Evolutionary conservation across 2,797 vertebrate species (phyloP).

Genomic region (Lepidocolaptes lacrymiger): DNA sequence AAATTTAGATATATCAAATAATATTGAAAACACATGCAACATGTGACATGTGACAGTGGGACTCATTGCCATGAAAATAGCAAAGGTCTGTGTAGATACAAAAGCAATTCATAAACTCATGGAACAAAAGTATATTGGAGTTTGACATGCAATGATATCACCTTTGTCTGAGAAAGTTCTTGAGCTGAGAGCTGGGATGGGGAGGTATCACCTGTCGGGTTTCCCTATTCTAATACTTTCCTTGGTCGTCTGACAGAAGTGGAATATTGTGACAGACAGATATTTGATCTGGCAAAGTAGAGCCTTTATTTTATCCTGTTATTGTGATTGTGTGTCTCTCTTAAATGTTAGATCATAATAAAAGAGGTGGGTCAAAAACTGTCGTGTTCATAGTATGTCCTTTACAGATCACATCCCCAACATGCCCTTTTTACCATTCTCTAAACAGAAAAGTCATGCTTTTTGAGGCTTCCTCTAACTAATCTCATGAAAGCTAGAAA

Average conservation of each 20-base stretch:
- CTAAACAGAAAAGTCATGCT: not conserved
- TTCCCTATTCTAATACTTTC: not conserved
- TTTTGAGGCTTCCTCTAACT: not conserved
- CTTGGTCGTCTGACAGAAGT: not conserved
- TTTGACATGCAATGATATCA: not conserved
- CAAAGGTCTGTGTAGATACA: not conserved
- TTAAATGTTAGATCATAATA: not conserved
- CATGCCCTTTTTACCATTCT: not conserved
- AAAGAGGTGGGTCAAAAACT: not conserved
- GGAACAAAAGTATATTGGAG: not conserved
- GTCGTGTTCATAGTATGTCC: not conserved
- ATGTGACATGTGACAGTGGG: not conserved
- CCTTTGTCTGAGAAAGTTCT: not conserved
- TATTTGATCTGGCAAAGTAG: not conserved
- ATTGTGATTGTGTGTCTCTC: not conserved
- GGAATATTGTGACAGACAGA: not conserved
- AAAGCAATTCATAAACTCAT: not conserved
- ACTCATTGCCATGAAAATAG: not conserved
- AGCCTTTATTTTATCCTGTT: not conserved
- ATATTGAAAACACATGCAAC: not conserved
- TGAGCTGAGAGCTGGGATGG: not conserved
- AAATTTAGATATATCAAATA: not conserved
- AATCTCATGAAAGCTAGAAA: not conserved
- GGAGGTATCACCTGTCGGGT: not conserved
- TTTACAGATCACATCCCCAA: not conserved